Evolutionary conservation across 2,113 vertebrate species (phyloP), one percentile per base, ranked within the genome.

Genomic region (Pachyramphus minor): DNA sequence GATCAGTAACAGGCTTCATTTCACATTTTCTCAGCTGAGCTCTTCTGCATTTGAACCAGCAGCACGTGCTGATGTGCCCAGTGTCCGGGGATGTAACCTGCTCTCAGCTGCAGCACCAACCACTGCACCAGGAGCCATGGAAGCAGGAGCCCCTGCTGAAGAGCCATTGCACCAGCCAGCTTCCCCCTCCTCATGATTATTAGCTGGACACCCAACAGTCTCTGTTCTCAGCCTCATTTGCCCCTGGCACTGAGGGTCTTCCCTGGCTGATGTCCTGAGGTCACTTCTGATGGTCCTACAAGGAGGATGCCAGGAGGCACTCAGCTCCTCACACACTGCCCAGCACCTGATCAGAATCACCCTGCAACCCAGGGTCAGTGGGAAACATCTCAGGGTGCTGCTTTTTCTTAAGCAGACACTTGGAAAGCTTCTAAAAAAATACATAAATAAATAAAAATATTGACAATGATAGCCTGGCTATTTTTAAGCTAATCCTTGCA

Each of bases 41-140:
- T 45, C 28, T 59, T 69, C 52, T 67, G 37, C 74, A 23, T 52
- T 45, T 66, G 41, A 41, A 33, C 7, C 6, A 5, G 50, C 41
- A 84, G 60, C 10, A 3, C 1, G 0, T 19, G 6, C n/a, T 55
- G 41, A 19, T 2, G 4, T 33, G 44, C 31, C n/a, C 31, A 4
- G 1, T 2, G 1, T 16, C 12, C 13, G 5, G 6, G 42, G 62
- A n/a, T 47, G 30, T 7, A 9, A 9, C 31, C n/a, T 53, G 21
- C 31, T 31, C 44, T 55, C 15, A 3, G 59, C 52, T 23, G 28
- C 69, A 77, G 47, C 63, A 12, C 11, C 47, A 25, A n/a, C 58
- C 3, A 0, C 35, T 6, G 22, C 50, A 21, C 37, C 52, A 2
- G 1, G 49, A 72, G 71, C 41, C 0, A 0, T 9, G 28, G n/a